Evolutionary conservation across 2,797 vertebrate genomes (phyloP), one percentile per base, ranked within the genome.

Genomic region (Pangasius krempfi): DNA sequence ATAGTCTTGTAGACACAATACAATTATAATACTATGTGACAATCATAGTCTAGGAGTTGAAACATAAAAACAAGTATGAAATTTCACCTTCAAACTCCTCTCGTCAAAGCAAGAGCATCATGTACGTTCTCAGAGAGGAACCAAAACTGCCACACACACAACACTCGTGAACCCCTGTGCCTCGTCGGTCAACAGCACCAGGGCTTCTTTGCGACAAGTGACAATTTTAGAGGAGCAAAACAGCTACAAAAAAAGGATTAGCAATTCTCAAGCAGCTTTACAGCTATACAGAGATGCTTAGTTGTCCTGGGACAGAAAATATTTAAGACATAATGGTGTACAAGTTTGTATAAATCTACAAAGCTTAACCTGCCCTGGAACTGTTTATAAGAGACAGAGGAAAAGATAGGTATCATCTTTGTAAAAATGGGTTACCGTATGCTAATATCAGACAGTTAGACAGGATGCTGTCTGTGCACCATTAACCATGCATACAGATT

Each of bases 1-100:
- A 94, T 93, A 94, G 18, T 88, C 40, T 76, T 72, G 62, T 60
- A 86, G 68, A 76, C 89, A 92, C 66, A 92, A 82, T 78, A 91
- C 89, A 92, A 91, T 37, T 76, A 64, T 76, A 90, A 87, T 89
- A 87, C 82, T 82, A 86, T 62, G 22, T 47, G 14, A 85, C 33
- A 64, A 18, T 64, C 60, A 73, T 54, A 76, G 81, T 47, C 44
- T 58, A 82, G 18, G 72, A 75, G 83, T 86, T 83, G 88, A 82
- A 84, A 91, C 89, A 93, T 85, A 89, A 88, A 66, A 91, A 87
- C 91, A 84, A 81, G 60, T 79, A 90, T 70, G 60, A 58, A 68
- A 70, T 66, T 62, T 85, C 79, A 88, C 72, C 16, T 18, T 87
- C 22, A 89, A 30, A 91, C 47, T 16, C 80, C 80, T 84, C 60